phyloP scores from a whole-genome alignment of 2,113 vertebrate genomes.

The Epinephelus fuscoguttatus region DNA sequence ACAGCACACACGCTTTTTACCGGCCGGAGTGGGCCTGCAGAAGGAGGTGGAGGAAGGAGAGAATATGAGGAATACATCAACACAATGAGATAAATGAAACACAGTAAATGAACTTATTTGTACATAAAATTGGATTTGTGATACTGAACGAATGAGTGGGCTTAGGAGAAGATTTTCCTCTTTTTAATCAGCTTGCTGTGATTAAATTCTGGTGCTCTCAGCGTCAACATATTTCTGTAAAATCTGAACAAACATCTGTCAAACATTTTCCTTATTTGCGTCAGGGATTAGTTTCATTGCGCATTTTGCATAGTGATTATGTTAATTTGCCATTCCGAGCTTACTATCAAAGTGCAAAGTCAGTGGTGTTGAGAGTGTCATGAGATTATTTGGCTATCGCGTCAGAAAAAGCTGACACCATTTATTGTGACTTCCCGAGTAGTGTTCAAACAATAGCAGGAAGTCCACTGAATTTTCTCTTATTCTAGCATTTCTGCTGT shows the following conservation, averaged over 20 bases:
- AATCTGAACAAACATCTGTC: slow-evolving; percentile 51
- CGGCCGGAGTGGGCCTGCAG: slow-evolving; percentile 57
- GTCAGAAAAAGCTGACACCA: slow-evolving; percentile 69
- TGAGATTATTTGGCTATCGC: slow-evolving; percentile 57
- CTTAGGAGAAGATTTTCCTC: slow-evolving; percentile 12
- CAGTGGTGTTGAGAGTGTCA: slow-evolving; percentile 29
- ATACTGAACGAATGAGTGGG: slow-evolving; percentile 33
- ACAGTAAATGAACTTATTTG: slow-evolving; percentile 57
- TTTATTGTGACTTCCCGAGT: slow-evolving; percentile 65
- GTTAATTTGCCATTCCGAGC: slow-evolving; percentile 8
- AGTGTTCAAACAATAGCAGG: slow-evolving; percentile 77
- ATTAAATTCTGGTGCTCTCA: slow-evolving; percentile 39
- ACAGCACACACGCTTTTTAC: slow-evolving; percentile 65
- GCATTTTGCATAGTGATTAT: slow-evolving; percentile 34
- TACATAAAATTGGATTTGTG: slow-evolving; percentile 58
- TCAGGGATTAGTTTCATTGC: slow-evolving; percentile 26
- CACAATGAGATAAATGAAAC: slow-evolving; percentile 52
- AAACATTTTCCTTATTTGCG: slow-evolving; percentile 14
- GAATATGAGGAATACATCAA: slow-evolving; percentile 32
- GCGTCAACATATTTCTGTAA: slow-evolving; percentile 22
- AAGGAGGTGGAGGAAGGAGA: slow-evolving; percentile 54
- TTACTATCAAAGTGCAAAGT: slow-evolving; percentile 38
- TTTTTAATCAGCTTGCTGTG: slow-evolving; percentile 47
- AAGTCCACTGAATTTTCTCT: slow-evolving; percentile 66
- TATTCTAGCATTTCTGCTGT: slow-evolving; percentile 69